Evolutionary conservation across 23 tunicate genomes (phyloP), one percentile per base, ranked within the genome.

Genomic region (Styela clava): DNA sequence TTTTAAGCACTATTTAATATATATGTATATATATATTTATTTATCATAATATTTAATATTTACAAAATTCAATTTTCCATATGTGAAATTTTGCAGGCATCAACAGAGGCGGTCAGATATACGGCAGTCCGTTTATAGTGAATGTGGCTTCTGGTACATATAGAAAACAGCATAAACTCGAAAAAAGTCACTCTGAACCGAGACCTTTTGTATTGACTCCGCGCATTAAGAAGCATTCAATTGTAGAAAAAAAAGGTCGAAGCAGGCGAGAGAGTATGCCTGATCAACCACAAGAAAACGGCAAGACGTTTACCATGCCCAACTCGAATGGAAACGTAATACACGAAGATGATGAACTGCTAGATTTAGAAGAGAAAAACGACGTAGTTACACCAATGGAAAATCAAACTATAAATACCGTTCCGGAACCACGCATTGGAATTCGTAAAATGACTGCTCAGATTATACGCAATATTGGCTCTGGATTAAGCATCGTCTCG

Each of bases 101-200:
- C 77, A 32, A 32, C 23, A 71, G 29, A 71, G 77, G 77, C 35
- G 77, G 77, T 30, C 77, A 71, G 16, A 32, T 71, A 3, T 29
- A 71, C 77, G 35, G 77, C 12, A 71, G 77, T 34, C 77, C 77
- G 35, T 71, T 71, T 34, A 26, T 30, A 3, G 35, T 71, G 29
- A 33, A 71, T 28, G 77, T 34, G 3, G 77, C 9, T 5, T 44
- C 56, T 44, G 56, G 56, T 44, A 12, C 56, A 44, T 12, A 44
- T 44, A 44, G 56, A 44, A 7, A 12, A 44, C 56, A 44, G 56
- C 56, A 44, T 44, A 44, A 44, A 44, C 12, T 44, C 9, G 12
- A 44, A 12, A 44, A 44, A 44, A 44, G 56, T 44, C 56, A 44
- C 12, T 44, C 56, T 5, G 56, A 44, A 44, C 56, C 56, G 7